A percentile compares a stretch with the other conserved stretches of the same genome.
phyloP scores from a whole-genome alignment of 2,797 vertebrate genomes.

The Knipowitschia caucasica region DNA sequence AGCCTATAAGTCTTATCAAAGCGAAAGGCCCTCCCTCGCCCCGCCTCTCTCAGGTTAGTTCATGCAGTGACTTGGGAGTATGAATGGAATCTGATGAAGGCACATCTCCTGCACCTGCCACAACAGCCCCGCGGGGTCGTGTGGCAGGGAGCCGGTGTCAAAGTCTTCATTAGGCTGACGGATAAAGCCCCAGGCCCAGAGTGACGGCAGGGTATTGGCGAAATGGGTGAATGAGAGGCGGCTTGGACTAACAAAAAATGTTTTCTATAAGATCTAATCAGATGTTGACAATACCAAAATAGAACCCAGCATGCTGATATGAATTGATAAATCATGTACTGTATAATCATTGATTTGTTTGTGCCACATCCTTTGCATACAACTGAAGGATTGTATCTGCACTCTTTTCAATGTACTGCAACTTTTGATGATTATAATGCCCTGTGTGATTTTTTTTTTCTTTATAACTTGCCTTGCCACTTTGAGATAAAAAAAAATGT shows the following conservation, averaged over 20 bases:
- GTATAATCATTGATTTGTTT: too few relatives aligned
- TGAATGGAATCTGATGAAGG: conserved; percentile 49
- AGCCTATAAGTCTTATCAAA: conserved; percentile 2
- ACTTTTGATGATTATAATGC: too few relatives aligned
- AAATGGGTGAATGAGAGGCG: not conserved
- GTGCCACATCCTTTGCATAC: too few relatives aligned
- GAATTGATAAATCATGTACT: too few relatives aligned
- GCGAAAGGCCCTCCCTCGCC: not conserved
- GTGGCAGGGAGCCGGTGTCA: conserved; percentile 19
- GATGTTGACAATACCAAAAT: too few relatives aligned
- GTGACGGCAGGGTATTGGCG: conserved; percentile 15
- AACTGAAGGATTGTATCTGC: too few relatives aligned
- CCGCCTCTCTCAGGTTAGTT: conserved; percentile 47
- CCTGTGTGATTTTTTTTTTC: too few relatives aligned
- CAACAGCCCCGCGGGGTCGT: conserved; percentile 25
- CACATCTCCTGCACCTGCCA: conserved; percentile 25
- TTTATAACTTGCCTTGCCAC: too few relatives aligned
- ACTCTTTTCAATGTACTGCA: too few relatives aligned
- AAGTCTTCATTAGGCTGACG: conserved; percentile 15
- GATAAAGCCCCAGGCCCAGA: conserved; percentile 17
- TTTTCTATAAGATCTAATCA: too few relatives aligned
- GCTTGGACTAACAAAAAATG: not conserved
- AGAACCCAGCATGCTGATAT: too few relatives aligned
- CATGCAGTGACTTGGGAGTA: conserved; percentile 32
- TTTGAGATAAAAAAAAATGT: too few relatives aligned